These are phyloP conservation scores for Pluvianellus socialis DNA, from an alignment of 2,113 vertebrate genomes.

Conservation along the genomic window DNA sequence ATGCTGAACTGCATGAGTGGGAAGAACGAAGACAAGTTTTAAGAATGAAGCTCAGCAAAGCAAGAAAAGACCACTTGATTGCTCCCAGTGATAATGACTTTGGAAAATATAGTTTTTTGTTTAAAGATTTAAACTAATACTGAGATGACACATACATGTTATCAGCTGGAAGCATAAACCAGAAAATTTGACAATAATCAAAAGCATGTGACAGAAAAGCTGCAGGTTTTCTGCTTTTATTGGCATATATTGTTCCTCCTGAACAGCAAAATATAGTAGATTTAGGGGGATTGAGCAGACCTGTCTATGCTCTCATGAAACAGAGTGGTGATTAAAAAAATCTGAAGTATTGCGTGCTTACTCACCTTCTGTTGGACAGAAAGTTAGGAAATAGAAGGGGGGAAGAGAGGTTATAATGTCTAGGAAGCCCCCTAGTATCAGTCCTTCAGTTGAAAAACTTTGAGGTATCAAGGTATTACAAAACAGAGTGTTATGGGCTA, in stretches of 20 bases:
- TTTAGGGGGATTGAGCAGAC: constrained; percentile 71
- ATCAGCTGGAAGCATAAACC: constrained; percentile 76
- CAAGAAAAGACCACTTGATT: constrained; percentile 95
- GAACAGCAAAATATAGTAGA: constrained; percentile 78
- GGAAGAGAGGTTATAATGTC: constrained; percentile 42
- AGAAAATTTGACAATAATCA: constrained; percentile 74
- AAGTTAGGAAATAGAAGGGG: constrained; percentile 56
- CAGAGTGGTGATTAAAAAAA: constrained; percentile 62
- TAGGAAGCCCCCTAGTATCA: constrained; percentile 56
- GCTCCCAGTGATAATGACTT: constrained; percentile 98
- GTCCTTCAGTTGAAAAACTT: constrained; percentile 67
- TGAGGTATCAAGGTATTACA: constrained; percentile 48
- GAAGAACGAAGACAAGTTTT: constrained; percentile 91
- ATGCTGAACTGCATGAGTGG: constrained; percentile 93
- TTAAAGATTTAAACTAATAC: constrained; percentile 96
- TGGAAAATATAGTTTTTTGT: constrained; percentile 99
- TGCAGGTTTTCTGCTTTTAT: constrained; percentile 79
- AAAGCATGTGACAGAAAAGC: constrained; percentile 76
- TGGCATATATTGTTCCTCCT: constrained; percentile 74
- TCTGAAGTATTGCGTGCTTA: constrained; percentile 61
- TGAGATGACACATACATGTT: constrained; percentile 68
- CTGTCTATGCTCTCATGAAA: constrained; percentile 69
- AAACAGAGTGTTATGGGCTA: constrained; percentile 39
- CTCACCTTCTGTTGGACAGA: constrained; percentile 75
- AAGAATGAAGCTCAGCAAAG: constrained; percentile 96